Percentiles rank a stretch among this genome's conserved stretches.
These are phyloP conservation scores for Pseudorhiza aurosa DNA, from an alignment of 30 jellyfish, hydroid and myxozoan species.

Conservation along the genomic window DNA sequence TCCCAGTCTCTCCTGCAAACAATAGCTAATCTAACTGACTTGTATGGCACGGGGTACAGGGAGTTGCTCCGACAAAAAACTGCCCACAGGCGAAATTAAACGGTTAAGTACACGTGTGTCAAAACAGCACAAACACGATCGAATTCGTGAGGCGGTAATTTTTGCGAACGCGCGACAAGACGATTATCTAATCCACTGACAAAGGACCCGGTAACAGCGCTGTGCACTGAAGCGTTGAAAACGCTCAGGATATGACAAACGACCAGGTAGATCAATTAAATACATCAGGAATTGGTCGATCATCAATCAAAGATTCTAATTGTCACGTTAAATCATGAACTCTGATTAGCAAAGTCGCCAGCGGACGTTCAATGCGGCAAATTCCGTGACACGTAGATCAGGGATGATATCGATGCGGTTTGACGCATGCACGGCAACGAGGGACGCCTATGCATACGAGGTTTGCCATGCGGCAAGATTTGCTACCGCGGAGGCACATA, in stretches of 20 bases:
- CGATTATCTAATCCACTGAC: slow-evolving; percentile 23
- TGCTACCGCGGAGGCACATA: no score
- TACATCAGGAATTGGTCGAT: slow-evolving; percentile 11
- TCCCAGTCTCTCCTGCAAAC: no score
- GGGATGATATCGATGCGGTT: no score
- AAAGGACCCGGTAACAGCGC: slow-evolving; percentile 51
- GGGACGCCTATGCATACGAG: no score
- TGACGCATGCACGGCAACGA: no score
- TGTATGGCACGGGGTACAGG: no score
- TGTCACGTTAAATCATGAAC: neutral
- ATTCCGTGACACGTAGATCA: slow-evolving; percentile 64
- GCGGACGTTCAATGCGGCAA: slow-evolving; percentile 1
- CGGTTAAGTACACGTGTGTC: neutral
- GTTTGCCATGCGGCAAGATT: no score
- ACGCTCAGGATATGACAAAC: neutral
- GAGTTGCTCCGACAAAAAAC: no score
- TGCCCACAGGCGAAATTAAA: neutral
- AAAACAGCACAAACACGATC: slow-evolving; percentile 19
- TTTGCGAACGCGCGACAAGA: slow-evolving; percentile 32
- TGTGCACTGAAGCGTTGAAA: neutral
- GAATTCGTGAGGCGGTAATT: slow-evolving; percentile 25
- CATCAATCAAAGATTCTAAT: neutral
- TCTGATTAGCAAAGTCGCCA: slow-evolving; percentile 15
- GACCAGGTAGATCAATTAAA: slow-evolving; percentile 29
- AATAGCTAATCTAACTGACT: no score